phyloP scores from a whole-genome alignment of 2,797 vertebrate genomes.

The Scleropages formosus region DNA sequence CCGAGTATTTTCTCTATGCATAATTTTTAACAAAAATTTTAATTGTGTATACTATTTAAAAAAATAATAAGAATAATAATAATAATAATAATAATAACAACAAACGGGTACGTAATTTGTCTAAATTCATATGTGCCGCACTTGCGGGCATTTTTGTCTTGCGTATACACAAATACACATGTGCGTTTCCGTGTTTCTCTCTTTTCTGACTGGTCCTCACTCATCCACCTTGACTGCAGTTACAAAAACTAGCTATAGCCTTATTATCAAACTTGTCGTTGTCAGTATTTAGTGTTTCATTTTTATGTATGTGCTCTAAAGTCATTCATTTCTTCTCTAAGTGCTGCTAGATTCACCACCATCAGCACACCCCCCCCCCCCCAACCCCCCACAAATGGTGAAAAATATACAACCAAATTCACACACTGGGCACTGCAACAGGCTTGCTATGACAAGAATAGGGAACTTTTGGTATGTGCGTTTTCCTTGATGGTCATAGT shows the following conservation, averaged over 20 bases:
- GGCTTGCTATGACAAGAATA: no score
- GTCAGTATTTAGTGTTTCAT: not conserved
- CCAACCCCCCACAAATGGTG: no score
- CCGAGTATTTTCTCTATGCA: conserved; percentile 31
- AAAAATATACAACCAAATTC: no score
- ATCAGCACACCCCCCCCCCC: not conserved
- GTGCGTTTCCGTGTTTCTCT: conserved; percentile 32
- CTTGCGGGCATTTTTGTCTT: conserved; percentile 39
- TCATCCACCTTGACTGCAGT: conserved; percentile 43
- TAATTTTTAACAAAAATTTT: conserved; percentile 33
- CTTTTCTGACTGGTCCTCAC: conserved; percentile 18
- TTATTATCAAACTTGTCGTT: conserved; percentile 2
- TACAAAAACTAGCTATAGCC: conserved; percentile 49
- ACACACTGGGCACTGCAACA: no score
- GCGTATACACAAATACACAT: not conserved
- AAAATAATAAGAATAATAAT: no score
- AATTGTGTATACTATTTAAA: conserved; percentile 44
- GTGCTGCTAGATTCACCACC: not conserved
- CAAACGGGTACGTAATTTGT: conserved; percentile 32
- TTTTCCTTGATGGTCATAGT: no score
- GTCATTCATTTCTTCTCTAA: not conserved
- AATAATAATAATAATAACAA: conserved; percentile 30
- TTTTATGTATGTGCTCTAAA: not conserved
- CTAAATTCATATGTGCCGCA: conserved; percentile 34
- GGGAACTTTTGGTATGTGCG: no score